These are phyloP conservation scores for Agrochola lota DNA, from an alignment of 2,888 invertebrate species.

Conservation along the genomic window DNA sequence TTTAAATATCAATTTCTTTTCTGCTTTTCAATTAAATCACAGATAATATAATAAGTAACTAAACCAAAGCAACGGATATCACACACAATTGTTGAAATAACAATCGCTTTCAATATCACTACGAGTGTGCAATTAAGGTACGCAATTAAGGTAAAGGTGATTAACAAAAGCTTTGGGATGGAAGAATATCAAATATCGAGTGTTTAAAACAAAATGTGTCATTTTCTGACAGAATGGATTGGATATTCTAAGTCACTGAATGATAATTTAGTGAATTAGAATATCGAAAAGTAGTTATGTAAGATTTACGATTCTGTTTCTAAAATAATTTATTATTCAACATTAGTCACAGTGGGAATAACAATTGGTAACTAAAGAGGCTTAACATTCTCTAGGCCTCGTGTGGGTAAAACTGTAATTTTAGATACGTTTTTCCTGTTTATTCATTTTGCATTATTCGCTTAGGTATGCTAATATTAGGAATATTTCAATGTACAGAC, in stretches of 20 bases:
- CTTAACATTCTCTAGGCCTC: slow-evolving; percentile 9
- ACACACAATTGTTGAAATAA: neutral
- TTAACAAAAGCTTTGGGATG: neutral
- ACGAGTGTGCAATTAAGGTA: neutral
- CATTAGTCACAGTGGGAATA: slow-evolving; percentile 10
- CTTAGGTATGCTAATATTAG: neutral
- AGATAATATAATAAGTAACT: too few relatives aligned
- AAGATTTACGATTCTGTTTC: neutral
- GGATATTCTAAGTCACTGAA: neutral
- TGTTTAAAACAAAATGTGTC: neutral
- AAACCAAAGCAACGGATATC: neutral
- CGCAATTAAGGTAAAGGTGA: neutral
- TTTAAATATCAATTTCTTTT: neutral
- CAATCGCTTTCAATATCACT: neutral
- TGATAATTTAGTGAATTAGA: neutral
- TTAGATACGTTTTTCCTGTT: slow-evolving; percentile 49
- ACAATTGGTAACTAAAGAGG: neutral
- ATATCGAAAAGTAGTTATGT: neutral
- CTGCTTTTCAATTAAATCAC: too few relatives aligned
- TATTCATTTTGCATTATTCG: neutral
- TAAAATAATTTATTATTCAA: slow-evolving; percentile 17
- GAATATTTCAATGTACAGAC: neutral
- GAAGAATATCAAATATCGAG: neutral
- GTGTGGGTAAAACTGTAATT: slow-evolving; percentile 16
- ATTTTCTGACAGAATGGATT: neutral